Evolutionary conservation across 2,113 vertebrate species (phyloP).

Genomic region (Hepsetus odoe): DNA sequence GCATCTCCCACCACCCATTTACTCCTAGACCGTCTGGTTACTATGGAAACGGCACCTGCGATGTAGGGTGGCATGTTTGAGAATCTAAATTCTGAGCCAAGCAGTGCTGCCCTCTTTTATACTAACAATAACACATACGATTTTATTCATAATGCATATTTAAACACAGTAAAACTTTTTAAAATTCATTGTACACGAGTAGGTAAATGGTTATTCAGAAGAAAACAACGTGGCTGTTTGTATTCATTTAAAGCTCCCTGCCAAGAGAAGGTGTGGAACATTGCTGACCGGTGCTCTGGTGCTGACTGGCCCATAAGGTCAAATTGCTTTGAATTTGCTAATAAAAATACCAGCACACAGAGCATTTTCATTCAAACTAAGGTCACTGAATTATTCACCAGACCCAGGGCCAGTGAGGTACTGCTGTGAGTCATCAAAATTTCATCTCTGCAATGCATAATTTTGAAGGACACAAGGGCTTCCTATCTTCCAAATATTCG

Average conservation of each 20-base stretch:
- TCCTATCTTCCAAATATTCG: neutral
- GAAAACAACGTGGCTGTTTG: neutral
- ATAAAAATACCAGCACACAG: neutral
- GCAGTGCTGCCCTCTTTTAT: slow-evolving; percentile 21
- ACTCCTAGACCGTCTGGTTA: slow-evolving; percentile 61
- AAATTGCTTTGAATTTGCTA: neutral
- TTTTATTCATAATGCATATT: neutral
- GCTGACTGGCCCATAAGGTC: neutral
- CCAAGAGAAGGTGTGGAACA: neutral
- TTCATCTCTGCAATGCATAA: slow-evolving; percentile 1
- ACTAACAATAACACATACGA: slow-evolving; percentile 10
- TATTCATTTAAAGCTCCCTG: neutral
- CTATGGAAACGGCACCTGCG: slow-evolving; percentile 59
- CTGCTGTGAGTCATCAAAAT: slow-evolving; percentile 39
- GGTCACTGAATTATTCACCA: slow-evolving; percentile 46
- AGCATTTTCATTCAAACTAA: slow-evolving; percentile 26
- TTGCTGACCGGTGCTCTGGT: neutral
- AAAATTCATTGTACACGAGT: neutral
- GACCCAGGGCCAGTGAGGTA: neutral
- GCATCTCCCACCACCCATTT: slow-evolving; percentile 47
- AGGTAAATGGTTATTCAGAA: neutral
- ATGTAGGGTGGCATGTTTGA: slow-evolving; percentile 28
- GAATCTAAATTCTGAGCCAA: slow-evolving; percentile 38
- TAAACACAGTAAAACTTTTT: no score
- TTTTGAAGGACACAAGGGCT: neutral